These are phyloP conservation scores for zebrafish (Danio rerio) DNA, from an alignment of 2,113 vertebrate genomes.

Conservation along the genomic window GRCz12tu NC_133189.1:12612001-12612500, in stretches of 20 bases:
- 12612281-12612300: no score
- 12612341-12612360: no score
- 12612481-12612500: no score
- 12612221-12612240: background rate
- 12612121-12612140: conserved; percentile 50
- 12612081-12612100: background rate
- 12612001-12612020: background rate
- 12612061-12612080: background rate
- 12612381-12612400: no score
- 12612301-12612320: no score
- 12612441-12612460: no score
- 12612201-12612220: conserved; percentile 50
- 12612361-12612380: no score
- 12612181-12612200: background rate
- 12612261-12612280: background rate
- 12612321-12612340: no score
- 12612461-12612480: no score
- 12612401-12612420: no score
- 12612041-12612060: background rate
- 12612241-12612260: background rate
- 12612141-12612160: conserved; percentile 53
- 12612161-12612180: conserved; percentile 7
- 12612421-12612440: no score
- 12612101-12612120: conserved; percentile 57
- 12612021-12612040: background rate